Conservation (phyloP, 2,113 vertebrate genomes). For the Pygoscelis adeliae region DNA sequence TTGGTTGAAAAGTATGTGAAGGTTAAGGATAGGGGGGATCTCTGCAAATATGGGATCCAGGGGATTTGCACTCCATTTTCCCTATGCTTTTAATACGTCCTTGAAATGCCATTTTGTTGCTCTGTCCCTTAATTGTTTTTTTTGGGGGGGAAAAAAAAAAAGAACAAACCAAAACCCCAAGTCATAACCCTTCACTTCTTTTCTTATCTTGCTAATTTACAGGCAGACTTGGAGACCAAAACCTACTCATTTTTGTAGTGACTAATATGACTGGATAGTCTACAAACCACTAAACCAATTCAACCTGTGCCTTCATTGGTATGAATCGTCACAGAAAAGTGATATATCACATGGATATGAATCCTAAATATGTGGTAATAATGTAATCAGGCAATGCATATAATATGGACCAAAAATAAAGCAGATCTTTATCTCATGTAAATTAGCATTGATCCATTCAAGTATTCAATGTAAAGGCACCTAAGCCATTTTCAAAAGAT, state of each 20-base stretch:
- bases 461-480: background rate
- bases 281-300: background rate
- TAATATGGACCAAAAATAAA: background rate
- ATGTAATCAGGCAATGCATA: background rate
- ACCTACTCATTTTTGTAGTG: background rate
- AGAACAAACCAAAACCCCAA: background rate
- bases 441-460: background rate
- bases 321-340: background rate
- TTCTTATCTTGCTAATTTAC: background rate
- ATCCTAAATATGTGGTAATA: background rate
- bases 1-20: background rate
- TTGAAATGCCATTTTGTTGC: background rate
- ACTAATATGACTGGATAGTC: background rate
- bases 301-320: background rate
- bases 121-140: background rate
- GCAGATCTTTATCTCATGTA: background rate
- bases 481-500: background rate
- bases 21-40: background rate
- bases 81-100: background rate
- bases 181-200: background rate
- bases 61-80: background rate
- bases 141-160: too few relatives aligned
- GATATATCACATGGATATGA: background rate
- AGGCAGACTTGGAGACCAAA: background rate
- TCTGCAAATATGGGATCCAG: background rate